phyloP scores from a whole-genome alignment of 2,113 vertebrate species.

The Pycnonotus jocosus region DNA sequence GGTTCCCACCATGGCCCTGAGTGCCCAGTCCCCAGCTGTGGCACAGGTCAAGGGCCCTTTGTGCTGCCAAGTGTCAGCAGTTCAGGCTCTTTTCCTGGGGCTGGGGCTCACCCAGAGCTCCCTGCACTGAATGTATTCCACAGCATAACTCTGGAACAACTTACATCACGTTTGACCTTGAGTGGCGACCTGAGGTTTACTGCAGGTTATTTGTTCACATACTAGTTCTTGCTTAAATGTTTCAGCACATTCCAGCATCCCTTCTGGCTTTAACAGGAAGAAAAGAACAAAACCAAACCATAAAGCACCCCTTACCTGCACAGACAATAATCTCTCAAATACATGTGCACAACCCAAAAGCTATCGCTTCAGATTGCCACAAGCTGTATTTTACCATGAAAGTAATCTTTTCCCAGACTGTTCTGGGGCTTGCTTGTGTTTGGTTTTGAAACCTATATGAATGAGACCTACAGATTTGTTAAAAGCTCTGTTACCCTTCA shows the following conservation, averaged over 20 bases:
- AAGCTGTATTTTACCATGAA: background rate
- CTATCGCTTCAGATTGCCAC: background rate
- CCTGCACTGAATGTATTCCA: background rate
- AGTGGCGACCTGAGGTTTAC: background rate
- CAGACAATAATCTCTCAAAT: background rate
- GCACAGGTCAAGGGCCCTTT: background rate
- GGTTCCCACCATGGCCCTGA: background rate
- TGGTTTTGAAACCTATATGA: background rate
- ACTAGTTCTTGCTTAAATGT: background rate
- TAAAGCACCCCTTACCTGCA: background rate
- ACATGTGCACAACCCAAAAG: background rate
- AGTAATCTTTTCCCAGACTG: background rate
- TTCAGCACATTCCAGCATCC: background rate
- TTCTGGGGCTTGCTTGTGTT: background rate
- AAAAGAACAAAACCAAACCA: background rate
- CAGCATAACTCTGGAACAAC: background rate
- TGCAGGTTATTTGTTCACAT: background rate
- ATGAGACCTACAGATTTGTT: background rate
- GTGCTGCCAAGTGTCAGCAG: background rate
- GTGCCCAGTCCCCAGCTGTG: background rate
- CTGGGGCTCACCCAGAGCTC: background rate
- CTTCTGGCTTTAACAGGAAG: background rate
- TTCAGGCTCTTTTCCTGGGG: background rate
- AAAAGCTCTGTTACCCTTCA: background rate
- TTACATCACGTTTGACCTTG: background rate